Evolutionary conservation across 2,113 vertebrate species (phyloP), one percentile per base, ranked within the genome.

Genomic region (Sinocyclocheilus rhinocerous): DNA sequence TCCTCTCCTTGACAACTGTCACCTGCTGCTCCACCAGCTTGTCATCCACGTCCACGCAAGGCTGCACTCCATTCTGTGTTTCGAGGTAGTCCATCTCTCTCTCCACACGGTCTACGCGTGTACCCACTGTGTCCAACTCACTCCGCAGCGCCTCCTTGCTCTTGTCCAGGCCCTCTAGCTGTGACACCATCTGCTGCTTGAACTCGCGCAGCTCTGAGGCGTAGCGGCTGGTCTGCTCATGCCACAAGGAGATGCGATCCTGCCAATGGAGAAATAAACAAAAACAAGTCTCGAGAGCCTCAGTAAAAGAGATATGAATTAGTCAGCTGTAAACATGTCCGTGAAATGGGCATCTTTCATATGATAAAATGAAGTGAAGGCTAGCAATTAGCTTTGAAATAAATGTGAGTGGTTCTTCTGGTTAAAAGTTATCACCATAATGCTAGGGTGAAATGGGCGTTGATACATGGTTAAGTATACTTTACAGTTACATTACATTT

Each of bases 81-180:
- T 99, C 98, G 85, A 99, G 92, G 90, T 98, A 99, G 92, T 99
- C 98, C 86, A 99, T 96, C 90, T 99, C 98, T 0, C 97, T 91
- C 89, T 99, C 98, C 11, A 99, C 94, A 1, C 97, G 94, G 87
- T 99, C 97, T 90, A 99, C 95, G 0, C 98, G 94, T 7, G 96
- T 94, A 0, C 95, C 95, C 10, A 97, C 93, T 0, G 90, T 87
- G 87, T 98, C 97, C 0, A 97, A 94, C 85, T 96, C 97, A 0
- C 88, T 89, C 8, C 97, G 91, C 90, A 98, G 95, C 0, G 92
- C 87, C 85, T 99, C 98, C 59, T 97, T 96, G 89, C 97, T 96
- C 92, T 99, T 98, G 91, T 99, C 97, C 0, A 98, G 93, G 24
- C 93, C 93, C 89, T 99, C 97, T 82, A 99, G 93, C 93, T 98